These are phyloP conservation scores for Axinella damicornis DNA, from an alignment of 37 sponge, comb jelly and placozoan genomes.

Conservation along the genomic window DNA sequence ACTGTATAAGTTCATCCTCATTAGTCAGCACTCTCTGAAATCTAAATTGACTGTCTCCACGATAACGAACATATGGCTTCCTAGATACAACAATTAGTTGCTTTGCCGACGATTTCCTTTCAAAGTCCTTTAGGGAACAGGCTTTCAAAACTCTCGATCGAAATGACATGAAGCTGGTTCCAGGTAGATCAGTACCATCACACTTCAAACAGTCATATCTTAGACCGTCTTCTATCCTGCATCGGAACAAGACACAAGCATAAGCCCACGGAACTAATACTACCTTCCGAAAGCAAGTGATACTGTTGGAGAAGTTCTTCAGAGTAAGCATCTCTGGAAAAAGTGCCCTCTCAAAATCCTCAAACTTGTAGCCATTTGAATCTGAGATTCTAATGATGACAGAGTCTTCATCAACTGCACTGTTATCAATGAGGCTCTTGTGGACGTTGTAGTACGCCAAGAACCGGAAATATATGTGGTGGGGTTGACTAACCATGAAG, in stretches of 20 bases:
- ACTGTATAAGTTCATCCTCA: slow-evolving; percentile 39
- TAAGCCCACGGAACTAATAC: slow-evolving; percentile 64
- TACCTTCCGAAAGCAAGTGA: slow-evolving; percentile 48
- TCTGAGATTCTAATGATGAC: slow-evolving; percentile 55
- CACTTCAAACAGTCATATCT: slow-evolving; percentile 41
- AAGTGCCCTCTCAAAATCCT: slow-evolving; percentile 60
- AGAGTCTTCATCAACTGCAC: neutral
- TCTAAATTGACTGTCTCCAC: slow-evolving; percentile 11
- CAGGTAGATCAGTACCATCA: slow-evolving; percentile 38
- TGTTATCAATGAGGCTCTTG: slow-evolving; percentile 37
- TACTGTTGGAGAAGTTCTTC: slow-evolving; percentile 30
- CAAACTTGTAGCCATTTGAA: slow-evolving; percentile 27
- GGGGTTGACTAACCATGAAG: slow-evolving; percentile 31
- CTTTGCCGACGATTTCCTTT: neutral
- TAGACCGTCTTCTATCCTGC: slow-evolving; percentile 38
- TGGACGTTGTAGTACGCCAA: slow-evolving; percentile 63
- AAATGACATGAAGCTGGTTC: slow-evolving; percentile 41
- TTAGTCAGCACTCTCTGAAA: slow-evolving; percentile 71
- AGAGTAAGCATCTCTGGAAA: slow-evolving; percentile 49
- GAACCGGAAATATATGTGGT: slow-evolving; percentile 79
- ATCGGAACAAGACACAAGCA: slow-evolving; percentile 53
- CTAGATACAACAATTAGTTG: slow-evolving; percentile 51
- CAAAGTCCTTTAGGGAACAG: slow-evolving; percentile 54
- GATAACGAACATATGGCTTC: slow-evolving; percentile 55
- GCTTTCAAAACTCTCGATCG: slow-evolving; percentile 56